Evolutionary conservation across 2,797 vertebrate species (phyloP).

Genomic region (Characodon lateralis): DNA sequence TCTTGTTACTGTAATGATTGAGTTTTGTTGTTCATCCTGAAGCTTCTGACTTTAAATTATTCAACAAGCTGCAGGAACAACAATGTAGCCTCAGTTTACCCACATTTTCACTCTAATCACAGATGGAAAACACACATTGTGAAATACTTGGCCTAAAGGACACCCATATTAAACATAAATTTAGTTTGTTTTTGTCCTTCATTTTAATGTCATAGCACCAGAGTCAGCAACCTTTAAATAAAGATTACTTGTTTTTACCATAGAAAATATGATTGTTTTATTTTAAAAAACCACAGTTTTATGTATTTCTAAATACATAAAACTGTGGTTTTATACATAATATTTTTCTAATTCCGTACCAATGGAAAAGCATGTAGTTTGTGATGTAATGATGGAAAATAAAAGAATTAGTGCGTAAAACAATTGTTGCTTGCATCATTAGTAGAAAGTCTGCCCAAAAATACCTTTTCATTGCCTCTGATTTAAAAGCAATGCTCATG

Average conservation of each 20-base stretch:
- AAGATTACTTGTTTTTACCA: too few species aligned
- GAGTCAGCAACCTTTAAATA: background rate
- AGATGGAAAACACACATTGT: background rate
- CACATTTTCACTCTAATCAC: too few species aligned
- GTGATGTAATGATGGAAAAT: background rate
- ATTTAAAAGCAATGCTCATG: too few species aligned
- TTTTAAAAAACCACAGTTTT: background rate
- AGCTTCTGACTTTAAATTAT: background rate
- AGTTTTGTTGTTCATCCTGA: conserved; percentile 2
- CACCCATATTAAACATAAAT: background rate
- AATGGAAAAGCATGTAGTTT: background rate
- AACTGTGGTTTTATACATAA: too few species aligned
- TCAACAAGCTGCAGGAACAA: background rate
- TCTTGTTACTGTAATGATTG: background rate
- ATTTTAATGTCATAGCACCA: background rate
- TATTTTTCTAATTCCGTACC: background rate
- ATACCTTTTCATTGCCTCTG: too few species aligned
- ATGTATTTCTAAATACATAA: too few species aligned
- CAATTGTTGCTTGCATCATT: too few species aligned
- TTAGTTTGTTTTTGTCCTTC: background rate
- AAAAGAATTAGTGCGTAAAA: background rate
- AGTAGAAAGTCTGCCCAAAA: too few species aligned
- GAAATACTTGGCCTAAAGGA: background rate
- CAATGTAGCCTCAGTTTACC: background rate
- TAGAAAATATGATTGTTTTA: too few species aligned